Conservation (phyloP, 2,797 vertebrate genomes). For the Myotis myotis region DNA sequence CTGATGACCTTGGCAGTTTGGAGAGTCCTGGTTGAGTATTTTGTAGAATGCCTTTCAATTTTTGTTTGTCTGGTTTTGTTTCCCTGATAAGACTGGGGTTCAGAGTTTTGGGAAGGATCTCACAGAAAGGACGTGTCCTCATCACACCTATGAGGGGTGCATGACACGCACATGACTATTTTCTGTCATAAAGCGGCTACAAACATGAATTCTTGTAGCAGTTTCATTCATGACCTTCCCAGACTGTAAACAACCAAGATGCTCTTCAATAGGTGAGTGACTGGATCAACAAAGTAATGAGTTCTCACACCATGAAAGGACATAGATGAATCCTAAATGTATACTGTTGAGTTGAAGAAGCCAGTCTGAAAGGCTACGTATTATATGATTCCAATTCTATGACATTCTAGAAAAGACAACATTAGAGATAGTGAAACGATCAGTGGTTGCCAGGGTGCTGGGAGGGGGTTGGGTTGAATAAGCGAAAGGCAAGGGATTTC, state of each 20-base stretch:
- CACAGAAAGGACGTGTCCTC: no score
- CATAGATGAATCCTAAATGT: background rate
- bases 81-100: no score
- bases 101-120: no score
- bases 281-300: background rate
- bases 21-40: no score
- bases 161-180: no score
- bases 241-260: background rate
- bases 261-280: background rate
- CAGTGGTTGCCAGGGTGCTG: background rate
- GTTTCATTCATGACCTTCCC: background rate
- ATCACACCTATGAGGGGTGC: no score
- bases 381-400: background rate
- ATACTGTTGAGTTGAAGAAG: background rate
- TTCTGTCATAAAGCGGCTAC: no score
- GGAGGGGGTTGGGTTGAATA: background rate
- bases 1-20: no score
- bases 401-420: background rate
- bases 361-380: background rate
- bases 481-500: background rate
- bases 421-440: background rate
- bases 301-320: background rate
- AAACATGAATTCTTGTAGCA: background rate
- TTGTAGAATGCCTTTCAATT: no score
- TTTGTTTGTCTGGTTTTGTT: no score